Base-by-base conservation (phyloP, 2,888 invertebrate genomes). In the Cheiracanthium punctorium region DNA sequence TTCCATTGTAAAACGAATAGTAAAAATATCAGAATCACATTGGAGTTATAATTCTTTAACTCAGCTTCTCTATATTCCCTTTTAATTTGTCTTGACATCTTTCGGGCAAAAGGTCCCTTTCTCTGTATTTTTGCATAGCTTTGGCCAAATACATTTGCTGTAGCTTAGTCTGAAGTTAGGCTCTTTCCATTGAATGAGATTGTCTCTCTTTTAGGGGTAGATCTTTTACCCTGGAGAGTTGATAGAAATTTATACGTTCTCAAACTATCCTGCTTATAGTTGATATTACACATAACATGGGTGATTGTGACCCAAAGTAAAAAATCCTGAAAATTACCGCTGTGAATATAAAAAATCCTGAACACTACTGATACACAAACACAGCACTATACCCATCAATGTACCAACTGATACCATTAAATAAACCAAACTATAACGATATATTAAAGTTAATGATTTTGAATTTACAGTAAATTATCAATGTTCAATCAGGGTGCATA, bases 131-230 rank as follows among this genome's bases (percentile, higher is more conserved):
- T 29, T 30, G 77, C 0, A n/a, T 24, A 69, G 1, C 5, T 20
- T 77, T 69, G 48, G 43, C 69, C 69, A 69, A 77, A 69, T 5
- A 33, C 70, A 58, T 79, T 48, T n/a, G 28, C 48, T 10, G 58
- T 12, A 71, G 8, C n/a, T 71, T 41, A 41, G 2, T 74, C 73
- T 32, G 73, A 58, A 12, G 58, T 58, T 52, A 74, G 4, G 29
- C 12, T 33, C 28, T 4, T 74, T 58, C 58, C 58, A 30, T 73
- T 52, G n/a, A 74, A 74, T 58, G 14, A 74, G 10, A 52, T 5
- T n/a, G 30, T 1, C 30, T 74, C 52, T 74, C 0, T 74, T 58
- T 52, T 72, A 1, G 2, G 10, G n/a, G 24, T 0, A 24, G 1
- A 7, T 12, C 29, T 14, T 30, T 73, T 29, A 73, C 29, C 14